These are phyloP conservation scores for Drosophila paucipuncta DNA, from an alignment of 2,888 invertebrate genomes.

Conservation along the genomic window DNA sequence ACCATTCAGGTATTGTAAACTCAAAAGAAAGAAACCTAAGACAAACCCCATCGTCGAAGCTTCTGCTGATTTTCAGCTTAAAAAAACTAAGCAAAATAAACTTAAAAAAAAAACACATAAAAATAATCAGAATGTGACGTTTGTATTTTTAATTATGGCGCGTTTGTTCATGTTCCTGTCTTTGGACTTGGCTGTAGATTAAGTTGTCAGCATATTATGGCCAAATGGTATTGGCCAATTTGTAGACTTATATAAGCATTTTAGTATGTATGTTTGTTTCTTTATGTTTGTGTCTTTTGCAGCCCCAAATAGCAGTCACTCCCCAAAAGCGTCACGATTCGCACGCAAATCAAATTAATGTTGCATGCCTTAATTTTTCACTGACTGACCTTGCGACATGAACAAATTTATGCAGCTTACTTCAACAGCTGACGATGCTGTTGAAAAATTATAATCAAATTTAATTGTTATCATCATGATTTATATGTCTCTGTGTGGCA, in stretches of 20 bases:
- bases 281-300: conserved; percentile 15
- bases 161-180: conserved; percentile 70
- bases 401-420: conserved; percentile 67
- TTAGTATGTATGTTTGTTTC: conserved; percentile 5
- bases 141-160: conserved; percentile 72
- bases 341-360: conserved; percentile 82
- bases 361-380: conserved; percentile 74
- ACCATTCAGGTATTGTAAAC: not conserved
- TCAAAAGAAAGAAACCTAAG: not conserved
- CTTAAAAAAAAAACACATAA: conserved; percentile 5
- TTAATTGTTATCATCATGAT: conserved; percentile 81
- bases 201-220: conserved; percentile 73
- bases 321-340: conserved; percentile 57
- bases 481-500: conserved; percentile 59
- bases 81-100: conserved; percentile 18
- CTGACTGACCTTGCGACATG: conserved; percentile 73
- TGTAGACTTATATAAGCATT: conserved; percentile 46
- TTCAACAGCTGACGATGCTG: conserved; percentile 45
- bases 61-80: conserved; percentile 37
- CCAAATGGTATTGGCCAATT: conserved; percentile 62
- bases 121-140: conserved; percentile 65
- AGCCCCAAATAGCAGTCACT: conserved; percentile 32
- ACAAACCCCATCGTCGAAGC: conserved; percentile 8
- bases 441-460: conserved; percentile 77
- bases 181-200: conserved; percentile 62